Base-by-base conservation (phyloP, 1,140 invertebrate genomes). In the Drosophila rhopaloa region DNA sequence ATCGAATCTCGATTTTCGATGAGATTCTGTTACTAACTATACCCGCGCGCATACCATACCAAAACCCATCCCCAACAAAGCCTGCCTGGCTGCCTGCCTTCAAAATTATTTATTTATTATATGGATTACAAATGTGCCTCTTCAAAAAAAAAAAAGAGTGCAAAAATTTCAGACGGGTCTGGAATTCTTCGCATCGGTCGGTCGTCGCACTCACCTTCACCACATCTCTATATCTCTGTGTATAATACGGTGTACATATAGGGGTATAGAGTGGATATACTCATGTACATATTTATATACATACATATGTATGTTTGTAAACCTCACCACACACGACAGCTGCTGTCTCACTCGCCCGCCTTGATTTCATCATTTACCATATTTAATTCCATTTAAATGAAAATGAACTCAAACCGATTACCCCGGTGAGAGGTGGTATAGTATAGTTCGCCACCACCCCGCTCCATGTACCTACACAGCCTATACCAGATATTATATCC, bases 1-100 rank as follows among this genome's bases (percentile, higher is more conserved):
- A 91, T 91, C 90, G 90, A 91, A 91, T 91, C 90, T 91, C 90
- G 90, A 90, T 91, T 91, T 63, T 91, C 90, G 86, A 90, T 90
- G 90, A 91, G 90, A 82, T 91, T 91, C 89, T 82, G 75, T 88
- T 89, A 89, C 80, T 76, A 55, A 68, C 51, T 55, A 71, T 43
- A 35, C 43, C 56, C 29, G 14, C 11, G 35, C 46, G 32, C 46
- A 66, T 40, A 54, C 61, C 61, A 43, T 35, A 68, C 60, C 59
- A 38, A 56, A 67, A 48, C 65, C 38, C 60, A 60, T 63, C 29
- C 32, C 66, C 29, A 41, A 41, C 29, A 71, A 67, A 48, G 53
- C 65, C 65, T 57, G 43, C 24, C 13, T 8, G 43, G 11, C 47
- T 50, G 47, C 59, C 61, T 24, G 24, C 67, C 65, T 56, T 58